Base-by-base conservation (phyloP, 2,888 invertebrate species). In the Leptinotarsa haldemani region DNA sequence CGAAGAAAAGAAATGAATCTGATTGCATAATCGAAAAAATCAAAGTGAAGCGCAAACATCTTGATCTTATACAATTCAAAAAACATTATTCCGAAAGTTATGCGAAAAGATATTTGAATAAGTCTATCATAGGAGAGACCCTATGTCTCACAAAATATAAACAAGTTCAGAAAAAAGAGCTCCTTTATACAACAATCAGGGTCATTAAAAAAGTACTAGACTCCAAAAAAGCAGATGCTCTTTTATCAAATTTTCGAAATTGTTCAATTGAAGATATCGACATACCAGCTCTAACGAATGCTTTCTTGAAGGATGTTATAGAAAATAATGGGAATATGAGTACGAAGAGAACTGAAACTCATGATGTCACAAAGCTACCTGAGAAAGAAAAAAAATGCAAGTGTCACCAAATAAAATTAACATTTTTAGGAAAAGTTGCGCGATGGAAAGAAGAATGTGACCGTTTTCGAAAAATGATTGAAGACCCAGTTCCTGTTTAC, bases 401-500 rank as follows among this genome's bases (percentile, higher is more conserved):
- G 58, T 82, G 80, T 46, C 40, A 64, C 1, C 71, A 75, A 65
- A 48, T 71, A n/a, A 78, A 70, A 40, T 52, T 71, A 25, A 74
- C 74, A 4, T 77, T 78, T 50, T 48, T 74, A 0, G 80, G 79
- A 16, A 82, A 81, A 73, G 79, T 82, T 30, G 20, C 58, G 12
- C 66, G 70, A 9, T 82, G 81, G 83, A 75, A 65, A 69, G 69
- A 72, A 4, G 71, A 73, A 58, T 78, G 79, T 52, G 65, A 71
- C 1, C 77, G 77, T 47, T 80, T 77, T 61, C 76, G 70, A 25
- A 52, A 72, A 65, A 69, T 80, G 16, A 76, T 83, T 18, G 68
- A 74, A 47, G 72, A 77, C 7, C 76, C 65, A 12, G 70, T 82
- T 70, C 80, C 80, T 4, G n/a, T 61, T 1, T 83, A 83, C 74